These are phyloP conservation scores for Drosophila erecta DNA, from an alignment of 1,140 invertebrate genomes.

Conservation along the genomic window DNA sequence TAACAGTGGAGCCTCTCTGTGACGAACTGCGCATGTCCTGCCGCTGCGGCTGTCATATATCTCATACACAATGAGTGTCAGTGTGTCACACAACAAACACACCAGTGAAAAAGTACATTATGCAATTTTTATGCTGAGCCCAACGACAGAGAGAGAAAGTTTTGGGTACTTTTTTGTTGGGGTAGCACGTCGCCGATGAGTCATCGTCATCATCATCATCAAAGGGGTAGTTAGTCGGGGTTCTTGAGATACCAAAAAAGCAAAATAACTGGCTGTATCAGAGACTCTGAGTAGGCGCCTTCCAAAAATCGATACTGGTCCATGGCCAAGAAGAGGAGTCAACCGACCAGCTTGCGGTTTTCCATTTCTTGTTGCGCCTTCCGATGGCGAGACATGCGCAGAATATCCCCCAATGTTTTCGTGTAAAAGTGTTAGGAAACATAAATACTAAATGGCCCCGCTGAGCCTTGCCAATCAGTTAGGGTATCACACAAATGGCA, in stretches of 20 bases:
- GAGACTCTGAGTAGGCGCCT: neutral
- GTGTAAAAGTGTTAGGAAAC: constrained; percentile 32
- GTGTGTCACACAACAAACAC: constrained; percentile 58
- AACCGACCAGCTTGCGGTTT: constrained; percentile 23
- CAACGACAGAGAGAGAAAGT: constrained; percentile 64
- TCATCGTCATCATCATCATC: constrained; percentile 18
- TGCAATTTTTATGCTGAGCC: constrained; percentile 76
- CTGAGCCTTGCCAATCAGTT: constrained; percentile 36
- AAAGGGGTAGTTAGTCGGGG: neutral
- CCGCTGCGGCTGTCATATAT: constrained; percentile 36
- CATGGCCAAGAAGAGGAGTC: constrained; percentile 21
- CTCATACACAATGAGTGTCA: constrained; percentile 66
- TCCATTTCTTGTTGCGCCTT: constrained; percentile 50
- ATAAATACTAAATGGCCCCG: constrained; percentile 32
- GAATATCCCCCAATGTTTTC: neutral
- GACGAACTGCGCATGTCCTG: constrained; percentile 45
- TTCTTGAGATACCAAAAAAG: neutral
- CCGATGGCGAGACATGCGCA: constrained; percentile 34
- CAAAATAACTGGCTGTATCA: neutral
- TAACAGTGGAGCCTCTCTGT: constrained; percentile 55
- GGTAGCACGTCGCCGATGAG: constrained; percentile 32
- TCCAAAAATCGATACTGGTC: constrained; percentile 50
- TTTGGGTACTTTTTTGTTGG: constrained; percentile 19
- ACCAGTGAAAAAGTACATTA: constrained; percentile 55
- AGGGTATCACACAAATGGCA: constrained; percentile 23